Evolutionary conservation across 2,113 vertebrate genomes (phyloP).

Genomic region (Fukomys damarensis): DNA sequence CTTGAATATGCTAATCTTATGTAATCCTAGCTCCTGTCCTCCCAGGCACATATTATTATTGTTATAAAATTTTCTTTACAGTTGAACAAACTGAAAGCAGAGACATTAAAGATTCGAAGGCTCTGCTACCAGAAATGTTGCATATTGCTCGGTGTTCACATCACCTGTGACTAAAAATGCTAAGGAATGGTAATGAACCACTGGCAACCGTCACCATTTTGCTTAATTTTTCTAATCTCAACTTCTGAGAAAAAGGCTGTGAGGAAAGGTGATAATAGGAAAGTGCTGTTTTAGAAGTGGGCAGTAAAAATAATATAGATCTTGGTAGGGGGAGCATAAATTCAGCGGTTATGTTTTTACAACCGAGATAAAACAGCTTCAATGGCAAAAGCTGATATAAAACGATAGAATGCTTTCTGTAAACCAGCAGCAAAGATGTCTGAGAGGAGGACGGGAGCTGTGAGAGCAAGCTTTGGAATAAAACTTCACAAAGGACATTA

Average conservation of each 20-base stretch:
- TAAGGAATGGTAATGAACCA: background rate
- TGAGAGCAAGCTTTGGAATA: constrained; percentile 48
- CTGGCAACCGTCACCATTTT: background rate
- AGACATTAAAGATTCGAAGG: constrained; percentile 8
- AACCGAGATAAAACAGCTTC: constrained; percentile 52
- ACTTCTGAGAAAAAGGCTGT: background rate
- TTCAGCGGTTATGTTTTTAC: constrained; percentile 20
- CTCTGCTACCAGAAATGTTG: background rate
- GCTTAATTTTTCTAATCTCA: constrained; percentile 6
- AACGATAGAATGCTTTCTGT: constrained; percentile 40
- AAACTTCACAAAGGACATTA: background rate
- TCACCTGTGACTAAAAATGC: background rate
- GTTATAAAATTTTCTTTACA: constrained; percentile 56
- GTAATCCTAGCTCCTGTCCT: constrained; percentile 58
- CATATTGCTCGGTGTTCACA: background rate
- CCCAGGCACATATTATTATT: background rate
- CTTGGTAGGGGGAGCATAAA: constrained; percentile 1
- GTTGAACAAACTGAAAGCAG: constrained; percentile 30
- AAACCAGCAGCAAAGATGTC: constrained; percentile 47
- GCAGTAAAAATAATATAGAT: constrained; percentile 19
- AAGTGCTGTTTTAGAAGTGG: background rate
- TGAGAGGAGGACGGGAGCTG: constrained; percentile 50
- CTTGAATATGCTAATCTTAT: constrained; percentile 70
- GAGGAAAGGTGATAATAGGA: constrained; percentile 23
- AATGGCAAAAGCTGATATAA: constrained; percentile 32